Conservation (phyloP, 2,797 vertebrate genomes). For the Onychomys arenicola region DNA sequence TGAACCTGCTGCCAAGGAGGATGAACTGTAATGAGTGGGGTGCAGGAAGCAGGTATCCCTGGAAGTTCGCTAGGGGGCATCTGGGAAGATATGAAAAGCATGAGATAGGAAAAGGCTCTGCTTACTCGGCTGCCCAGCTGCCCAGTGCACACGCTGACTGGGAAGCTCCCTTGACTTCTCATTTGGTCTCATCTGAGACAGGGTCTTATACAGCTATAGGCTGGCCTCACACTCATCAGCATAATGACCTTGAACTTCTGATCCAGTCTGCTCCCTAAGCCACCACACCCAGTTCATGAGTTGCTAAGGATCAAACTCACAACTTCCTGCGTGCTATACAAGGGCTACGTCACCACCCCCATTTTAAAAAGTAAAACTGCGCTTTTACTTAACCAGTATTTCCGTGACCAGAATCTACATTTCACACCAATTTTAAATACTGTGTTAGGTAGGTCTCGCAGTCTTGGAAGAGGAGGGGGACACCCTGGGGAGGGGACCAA, state of each 20-base stretch:
- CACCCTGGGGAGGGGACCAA: no score
- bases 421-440: background rate
- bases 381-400: background rate
- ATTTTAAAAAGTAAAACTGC: background rate
- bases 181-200: background rate
- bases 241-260: background rate
- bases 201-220: background rate
- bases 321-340: background rate
- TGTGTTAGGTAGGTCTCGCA: background rate
- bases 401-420: background rate
- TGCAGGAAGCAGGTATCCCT: no score
- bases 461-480: background rate
- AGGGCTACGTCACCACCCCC: background rate
- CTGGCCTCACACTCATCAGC: background rate
- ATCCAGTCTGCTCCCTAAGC: background rate
- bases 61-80: background rate
- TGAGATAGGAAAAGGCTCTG: background rate
- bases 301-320: background rate
- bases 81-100: background rate
- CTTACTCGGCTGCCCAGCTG: background rate
- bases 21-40: accelerated
- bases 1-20: no score
- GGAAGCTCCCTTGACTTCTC: background rate
- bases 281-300: background rate
- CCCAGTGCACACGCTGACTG: background rate